Evolutionary conservation across 2,113 vertebrate species (phyloP), one percentile per base, ranked within the genome.

Genomic region (Colossoma macropomum): DNA sequence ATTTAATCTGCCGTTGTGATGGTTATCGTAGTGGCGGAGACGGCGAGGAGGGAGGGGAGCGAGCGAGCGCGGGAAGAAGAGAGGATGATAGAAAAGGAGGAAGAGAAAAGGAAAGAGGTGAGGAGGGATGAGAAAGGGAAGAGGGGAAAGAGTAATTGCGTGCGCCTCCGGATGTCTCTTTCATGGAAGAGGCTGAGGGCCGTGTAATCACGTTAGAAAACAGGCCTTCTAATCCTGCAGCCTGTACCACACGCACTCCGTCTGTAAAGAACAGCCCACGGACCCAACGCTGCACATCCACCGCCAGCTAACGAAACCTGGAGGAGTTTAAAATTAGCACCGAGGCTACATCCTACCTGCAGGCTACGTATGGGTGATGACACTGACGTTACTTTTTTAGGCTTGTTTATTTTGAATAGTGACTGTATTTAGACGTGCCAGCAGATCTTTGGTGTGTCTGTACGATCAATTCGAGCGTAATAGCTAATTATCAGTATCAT

Each of bases 161-260:
- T 78, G 76, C 52, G 56, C 65, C 48, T 79, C 77, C 7, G 28
- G 65, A 79, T 69, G 77, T 90, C 87, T 92, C 87, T 90, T 89
- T 89, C 38, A 70, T 75, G 79, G 82, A 84, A 84, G 63, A 12
- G 84, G 69, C 73, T 65, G 85, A 75, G 65, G 79, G 84, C 60
- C 78, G 52, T 86, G 75, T 84, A 84, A 84, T 84, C 70, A 79
- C 38, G 11, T 79, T 52, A 85, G 74, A 68, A 75, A 86, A 89
- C 79, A 84, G 81, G 30, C 28, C 25, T 19, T 62, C 41, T 81
- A 75, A 80, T 80, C 65, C 73, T 81, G 78, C 86, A 50, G 59
- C 86, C 52, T 86, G 82, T 32, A 54, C 78, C 82, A 86, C 79
- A 76, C 50, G 28, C 65, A 69, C 62, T 54, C 63, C 34, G 17